phyloP scores from a whole-genome alignment of 1,140 invertebrate genomes.

The Tetragnatha versicolor region DNA sequence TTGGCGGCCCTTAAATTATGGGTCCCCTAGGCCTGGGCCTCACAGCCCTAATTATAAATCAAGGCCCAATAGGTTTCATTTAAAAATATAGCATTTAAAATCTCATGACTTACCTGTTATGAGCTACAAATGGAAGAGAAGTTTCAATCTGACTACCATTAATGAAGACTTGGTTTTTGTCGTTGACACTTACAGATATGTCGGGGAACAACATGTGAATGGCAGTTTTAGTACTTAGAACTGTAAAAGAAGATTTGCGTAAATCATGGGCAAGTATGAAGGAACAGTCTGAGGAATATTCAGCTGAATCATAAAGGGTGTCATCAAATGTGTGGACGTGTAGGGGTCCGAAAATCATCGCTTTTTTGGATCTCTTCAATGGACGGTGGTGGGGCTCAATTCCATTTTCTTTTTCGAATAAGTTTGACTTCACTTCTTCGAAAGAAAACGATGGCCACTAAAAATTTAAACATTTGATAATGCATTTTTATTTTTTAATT shows the following conservation, averaged over 20 bases:
- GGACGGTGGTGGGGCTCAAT: not conserved
- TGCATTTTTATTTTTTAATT: not conserved
- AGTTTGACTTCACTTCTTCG: not conserved
- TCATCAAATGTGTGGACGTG: conserved; percentile 50
- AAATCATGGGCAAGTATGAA: conserved; percentile 45
- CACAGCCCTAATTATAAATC: too few species aligned
- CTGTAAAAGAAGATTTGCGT: conserved; percentile 5
- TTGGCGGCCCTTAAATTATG: too few species aligned
- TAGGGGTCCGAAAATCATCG: conserved; percentile 35
- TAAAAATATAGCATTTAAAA: too few species aligned
- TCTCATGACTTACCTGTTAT: conserved; percentile 40
- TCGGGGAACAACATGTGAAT: conserved; percentile 50
- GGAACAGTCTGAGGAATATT: conserved; percentile 20
- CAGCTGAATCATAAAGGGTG: conserved; percentile 3
- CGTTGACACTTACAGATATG: conserved; percentile 22
- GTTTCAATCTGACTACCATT: conserved; percentile 27
- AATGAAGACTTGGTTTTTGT: conserved; percentile 27
- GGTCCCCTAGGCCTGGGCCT: too few species aligned
- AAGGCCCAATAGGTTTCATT: too few species aligned
- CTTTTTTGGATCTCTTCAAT: conserved; percentile 11
- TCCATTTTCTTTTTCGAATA: not conserved
- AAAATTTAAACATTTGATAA: not conserved
- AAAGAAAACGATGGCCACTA: conserved; percentile 1
- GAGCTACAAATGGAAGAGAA: conserved; percentile 13
- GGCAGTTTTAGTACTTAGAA: not conserved